Conservation (phyloP, 2,797 vertebrate genomes). For the Pyrocephalus nanus region DNA sequence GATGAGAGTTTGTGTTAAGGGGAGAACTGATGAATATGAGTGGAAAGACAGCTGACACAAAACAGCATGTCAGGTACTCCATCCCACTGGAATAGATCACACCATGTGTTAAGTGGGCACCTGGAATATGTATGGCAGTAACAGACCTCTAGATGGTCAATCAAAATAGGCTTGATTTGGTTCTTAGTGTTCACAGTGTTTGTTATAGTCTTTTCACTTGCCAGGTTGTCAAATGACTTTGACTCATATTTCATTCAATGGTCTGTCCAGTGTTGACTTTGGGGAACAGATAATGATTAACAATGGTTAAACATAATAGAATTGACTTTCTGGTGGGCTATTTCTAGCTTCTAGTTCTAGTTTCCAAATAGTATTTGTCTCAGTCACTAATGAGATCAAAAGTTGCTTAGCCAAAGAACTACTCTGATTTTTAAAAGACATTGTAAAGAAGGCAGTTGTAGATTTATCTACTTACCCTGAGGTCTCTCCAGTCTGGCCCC, state of each 20-base stretch:
- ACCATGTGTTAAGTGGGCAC: background rate
- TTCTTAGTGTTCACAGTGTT: background rate
- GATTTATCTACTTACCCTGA: background rate
- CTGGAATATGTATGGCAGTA: background rate
- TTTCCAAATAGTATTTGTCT: background rate
- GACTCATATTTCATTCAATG: background rate
- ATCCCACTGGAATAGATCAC: background rate
- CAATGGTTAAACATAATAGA: background rate
- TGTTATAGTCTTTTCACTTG: background rate
- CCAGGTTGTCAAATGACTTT: fast-evolving
- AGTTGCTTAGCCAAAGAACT: background rate
- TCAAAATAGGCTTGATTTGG: background rate
- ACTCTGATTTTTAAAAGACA: background rate
- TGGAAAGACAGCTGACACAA: background rate
- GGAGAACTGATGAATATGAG: background rate
- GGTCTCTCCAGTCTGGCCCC: background rate
- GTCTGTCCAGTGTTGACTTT: background rate
- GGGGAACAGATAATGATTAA: background rate
- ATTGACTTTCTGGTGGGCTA: background rate
- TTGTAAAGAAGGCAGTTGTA: background rate
- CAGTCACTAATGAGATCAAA: background rate
- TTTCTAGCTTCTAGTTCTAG: background rate
- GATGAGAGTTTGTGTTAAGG: background rate
- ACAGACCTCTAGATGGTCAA: background rate
- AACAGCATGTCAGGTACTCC: background rate